phyloP scores from a whole-genome alignment of 2,888 invertebrate genomes.

The Ormia ochracea region DNA sequence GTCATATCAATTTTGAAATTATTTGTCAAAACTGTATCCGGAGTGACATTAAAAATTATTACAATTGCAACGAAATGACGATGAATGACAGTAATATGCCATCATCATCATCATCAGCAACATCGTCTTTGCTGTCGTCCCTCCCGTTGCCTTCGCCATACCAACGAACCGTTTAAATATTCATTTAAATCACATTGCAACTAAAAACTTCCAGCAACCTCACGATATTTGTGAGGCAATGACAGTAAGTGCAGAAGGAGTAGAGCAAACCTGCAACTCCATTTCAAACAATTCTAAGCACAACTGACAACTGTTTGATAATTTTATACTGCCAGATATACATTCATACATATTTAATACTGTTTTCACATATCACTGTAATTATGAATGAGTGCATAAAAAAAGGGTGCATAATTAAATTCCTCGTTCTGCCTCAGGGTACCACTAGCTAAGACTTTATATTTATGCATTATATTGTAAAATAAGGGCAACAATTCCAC shows the following conservation, averaged over 20 bases:
- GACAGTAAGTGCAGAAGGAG: not conserved
- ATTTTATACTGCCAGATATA: slow-evolving; percentile 49
- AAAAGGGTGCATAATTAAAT: slow-evolving; percentile 34
- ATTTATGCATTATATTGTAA: not conserved
- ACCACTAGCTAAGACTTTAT: not conserved
- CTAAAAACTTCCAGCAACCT: not conserved
- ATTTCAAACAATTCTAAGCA: slow-evolving; percentile 26
- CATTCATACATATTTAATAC: slow-evolving; percentile 10
- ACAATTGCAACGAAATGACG: slow-evolving; percentile 60
- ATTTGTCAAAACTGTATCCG: slow-evolving; percentile 60
- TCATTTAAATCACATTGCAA: slow-evolving; percentile 30
- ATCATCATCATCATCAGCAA: slow-evolving; percentile 42
- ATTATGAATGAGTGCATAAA: not conserved
- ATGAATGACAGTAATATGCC: slow-evolving; percentile 61
- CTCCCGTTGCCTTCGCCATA: slow-evolving; percentile 6
- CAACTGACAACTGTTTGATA: slow-evolving; percentile 54
- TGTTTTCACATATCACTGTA: not conserved
- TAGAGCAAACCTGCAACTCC: slow-evolving; percentile 22
- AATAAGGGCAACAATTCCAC: slow-evolving; percentile 25
- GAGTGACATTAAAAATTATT: slow-evolving; percentile 61
- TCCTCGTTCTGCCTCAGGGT: not conserved
- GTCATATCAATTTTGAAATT: slow-evolving; percentile 61
- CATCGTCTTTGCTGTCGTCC: not conserved
- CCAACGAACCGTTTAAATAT: slow-evolving; percentile 42
- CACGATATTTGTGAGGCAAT: not conserved